phyloP scores from a whole-genome alignment of 2,888 invertebrate species.

The Hydroisotoma schaefferi region DNA sequence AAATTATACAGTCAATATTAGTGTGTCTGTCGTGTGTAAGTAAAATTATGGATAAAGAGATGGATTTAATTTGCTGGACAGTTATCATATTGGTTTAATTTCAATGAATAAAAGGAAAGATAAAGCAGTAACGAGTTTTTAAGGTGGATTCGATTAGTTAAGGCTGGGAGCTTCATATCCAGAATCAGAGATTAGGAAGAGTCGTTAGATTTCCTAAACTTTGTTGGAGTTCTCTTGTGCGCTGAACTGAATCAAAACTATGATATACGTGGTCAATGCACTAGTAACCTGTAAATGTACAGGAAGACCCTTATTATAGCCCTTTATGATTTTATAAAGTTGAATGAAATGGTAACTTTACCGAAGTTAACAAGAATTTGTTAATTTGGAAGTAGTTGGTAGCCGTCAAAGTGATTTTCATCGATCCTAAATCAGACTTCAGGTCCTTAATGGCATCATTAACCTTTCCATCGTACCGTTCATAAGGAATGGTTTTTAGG shows the following conservation, averaged over 20 bases:
- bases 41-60: too few relatives aligned
- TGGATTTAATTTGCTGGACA: too few relatives aligned
- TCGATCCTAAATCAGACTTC: conserved; percentile 31
- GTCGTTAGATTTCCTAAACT: too few relatives aligned
- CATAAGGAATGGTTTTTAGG: conserved; percentile 15
- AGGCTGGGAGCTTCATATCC: too few relatives aligned
- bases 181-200: too few relatives aligned
- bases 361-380: conserved; percentile 35
- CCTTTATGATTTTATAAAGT: background rate
- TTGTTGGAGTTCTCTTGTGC: background rate
- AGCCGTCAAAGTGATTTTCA: conserved; percentile 24
- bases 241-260: conserved; percentile 40
- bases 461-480: conserved; percentile 19
- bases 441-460: conserved; percentile 21
- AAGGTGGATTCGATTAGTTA: too few relatives aligned
- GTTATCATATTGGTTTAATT: too few relatives aligned
- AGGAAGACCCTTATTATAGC: background rate
- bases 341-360: conserved; percentile 14
- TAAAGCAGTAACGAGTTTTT: too few relatives aligned
- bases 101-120: too few relatives aligned
- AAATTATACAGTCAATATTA: too few relatives aligned
- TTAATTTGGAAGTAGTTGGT: conserved; percentile 40
- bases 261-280: conserved; percentile 33
- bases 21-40: too few relatives aligned
- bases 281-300: conserved; percentile 27